phyloP scores from a whole-genome alignment of 2,888 invertebrate species.

The Drosophila vallismaia region DNA sequence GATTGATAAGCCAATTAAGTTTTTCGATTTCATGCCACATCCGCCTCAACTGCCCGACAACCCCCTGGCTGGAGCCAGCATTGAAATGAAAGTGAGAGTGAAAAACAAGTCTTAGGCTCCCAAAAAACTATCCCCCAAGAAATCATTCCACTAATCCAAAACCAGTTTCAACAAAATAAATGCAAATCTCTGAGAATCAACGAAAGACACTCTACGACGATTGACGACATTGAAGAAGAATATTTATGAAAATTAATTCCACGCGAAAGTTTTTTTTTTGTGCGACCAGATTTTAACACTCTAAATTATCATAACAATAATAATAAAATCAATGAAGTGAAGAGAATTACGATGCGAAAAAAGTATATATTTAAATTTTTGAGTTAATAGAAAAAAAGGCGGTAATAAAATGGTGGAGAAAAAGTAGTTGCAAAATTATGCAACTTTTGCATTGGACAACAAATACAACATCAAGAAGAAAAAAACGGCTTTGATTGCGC shows the following conservation, averaged over 20 bases:
- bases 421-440: conserved; percentile 25
- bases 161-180: conserved; percentile 28
- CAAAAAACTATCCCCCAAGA: conserved; percentile 31
- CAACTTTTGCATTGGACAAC: conserved; percentile 35
- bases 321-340: conserved; percentile 13
- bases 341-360: neutral
- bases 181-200: conserved; percentile 27
- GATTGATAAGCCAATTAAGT: conserved; percentile 27
- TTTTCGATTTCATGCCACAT: conserved; percentile 26
- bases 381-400: too few species aligned
- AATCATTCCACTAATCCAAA: neutral
- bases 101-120: conserved; percentile 25
- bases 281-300: conserved; percentile 3
- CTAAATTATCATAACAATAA: conserved; percentile 16
- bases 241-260: conserved; percentile 34
- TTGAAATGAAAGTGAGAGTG: conserved; percentile 44
- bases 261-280: conserved; percentile 27
- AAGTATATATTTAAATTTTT: neutral
- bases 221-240: conserved; percentile 22
- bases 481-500: conserved; percentile 30
- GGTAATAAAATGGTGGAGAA: neutral
- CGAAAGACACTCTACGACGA: conserved; percentile 2
- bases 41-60: conserved; percentile 11
- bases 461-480: conserved; percentile 18
- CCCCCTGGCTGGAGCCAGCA: neutral